A percentile compares a stretch with the other conserved stretches of the same genome.
Conservation (phyloP, 2,113 vertebrate genomes). For the Anthoscopus minutus region DNA sequence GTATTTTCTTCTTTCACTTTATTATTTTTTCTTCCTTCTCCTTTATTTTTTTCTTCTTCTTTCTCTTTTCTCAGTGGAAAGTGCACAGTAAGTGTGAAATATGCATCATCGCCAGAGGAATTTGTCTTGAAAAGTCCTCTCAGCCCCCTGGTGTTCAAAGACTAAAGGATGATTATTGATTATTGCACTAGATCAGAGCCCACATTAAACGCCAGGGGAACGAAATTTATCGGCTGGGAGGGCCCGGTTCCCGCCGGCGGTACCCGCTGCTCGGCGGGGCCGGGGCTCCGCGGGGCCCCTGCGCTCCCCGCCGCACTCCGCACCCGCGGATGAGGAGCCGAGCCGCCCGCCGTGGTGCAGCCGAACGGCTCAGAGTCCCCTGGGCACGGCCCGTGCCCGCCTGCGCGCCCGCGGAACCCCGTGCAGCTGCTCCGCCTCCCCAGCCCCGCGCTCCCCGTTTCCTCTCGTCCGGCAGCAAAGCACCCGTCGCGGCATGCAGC, state of each 20-base stretch:
- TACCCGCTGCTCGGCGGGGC: background rate
- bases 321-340: background rate
- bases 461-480: accelerated
- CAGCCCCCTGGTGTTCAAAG: constrained; percentile 41
- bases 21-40: accelerated
- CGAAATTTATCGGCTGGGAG: no score
- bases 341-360: background rate
- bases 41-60: background rate
- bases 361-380: accelerated
- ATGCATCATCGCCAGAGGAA: constrained; percentile 42
- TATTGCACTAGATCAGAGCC: background rate
- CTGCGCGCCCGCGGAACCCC: background rate
- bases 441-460: background rate
- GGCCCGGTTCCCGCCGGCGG: background rate
- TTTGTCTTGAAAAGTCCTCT: constrained; percentile 55
- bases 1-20: background rate
- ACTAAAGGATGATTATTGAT: background rate
- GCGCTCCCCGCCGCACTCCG: background rate
- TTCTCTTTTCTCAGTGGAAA: background rate
- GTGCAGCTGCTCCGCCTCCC: background rate
- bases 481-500: accelerated
- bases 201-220: background rate
- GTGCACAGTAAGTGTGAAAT: constrained; percentile 60
- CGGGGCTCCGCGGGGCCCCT: background rate
- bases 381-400: background rate